These are phyloP conservation scores for Leptopilina myrica DNA, from an alignment of 2,888 invertebrate genomes.

Conservation along the genomic window DNA sequence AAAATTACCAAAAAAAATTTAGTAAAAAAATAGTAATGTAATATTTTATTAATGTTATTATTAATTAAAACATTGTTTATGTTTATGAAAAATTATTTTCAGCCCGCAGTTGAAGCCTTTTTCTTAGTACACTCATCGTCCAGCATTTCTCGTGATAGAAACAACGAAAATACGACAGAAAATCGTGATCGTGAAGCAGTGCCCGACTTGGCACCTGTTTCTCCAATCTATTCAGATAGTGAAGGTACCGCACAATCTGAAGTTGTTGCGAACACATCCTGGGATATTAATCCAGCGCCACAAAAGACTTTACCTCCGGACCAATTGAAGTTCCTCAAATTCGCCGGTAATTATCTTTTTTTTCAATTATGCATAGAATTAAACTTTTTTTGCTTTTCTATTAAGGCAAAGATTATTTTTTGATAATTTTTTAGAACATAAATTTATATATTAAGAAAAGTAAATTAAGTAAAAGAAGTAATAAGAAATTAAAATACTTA, in stretches of 20 bases:
- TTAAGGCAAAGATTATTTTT: not conserved
- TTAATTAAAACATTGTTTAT: too few relatives aligned
- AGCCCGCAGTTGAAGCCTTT: constrained; percentile 93
- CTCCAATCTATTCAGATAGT: constrained; percentile 71
- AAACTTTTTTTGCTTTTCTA: not conserved
- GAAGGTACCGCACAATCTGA: constrained; percentile 67
- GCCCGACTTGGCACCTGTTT: constrained; percentile 72
- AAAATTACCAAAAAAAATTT: not conserved
- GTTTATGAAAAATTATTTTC: constrained; percentile 38
- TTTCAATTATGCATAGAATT: not conserved
- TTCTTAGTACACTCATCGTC: constrained; percentile 90
- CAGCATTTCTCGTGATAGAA: constrained; percentile 72
- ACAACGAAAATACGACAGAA: constrained; percentile 64
- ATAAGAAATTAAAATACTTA: too few relatives aligned
- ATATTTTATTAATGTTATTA: too few relatives aligned
- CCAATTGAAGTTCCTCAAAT: constrained; percentile 87
- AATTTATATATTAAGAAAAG: constrained; percentile 1
- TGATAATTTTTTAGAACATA: not conserved
- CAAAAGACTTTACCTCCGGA: constrained; percentile 79
- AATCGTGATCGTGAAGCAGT: constrained; percentile 70
- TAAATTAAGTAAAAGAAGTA: not conserved
- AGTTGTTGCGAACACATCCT: constrained; percentile 59
- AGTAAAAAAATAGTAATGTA: not conserved
- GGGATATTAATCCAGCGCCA: constrained; percentile 68
- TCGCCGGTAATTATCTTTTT: constrained; percentile 80